Evolutionary conservation across 1,140 invertebrate species (phyloP).

Genomic region (Brachionus calyciflorus): DNA sequence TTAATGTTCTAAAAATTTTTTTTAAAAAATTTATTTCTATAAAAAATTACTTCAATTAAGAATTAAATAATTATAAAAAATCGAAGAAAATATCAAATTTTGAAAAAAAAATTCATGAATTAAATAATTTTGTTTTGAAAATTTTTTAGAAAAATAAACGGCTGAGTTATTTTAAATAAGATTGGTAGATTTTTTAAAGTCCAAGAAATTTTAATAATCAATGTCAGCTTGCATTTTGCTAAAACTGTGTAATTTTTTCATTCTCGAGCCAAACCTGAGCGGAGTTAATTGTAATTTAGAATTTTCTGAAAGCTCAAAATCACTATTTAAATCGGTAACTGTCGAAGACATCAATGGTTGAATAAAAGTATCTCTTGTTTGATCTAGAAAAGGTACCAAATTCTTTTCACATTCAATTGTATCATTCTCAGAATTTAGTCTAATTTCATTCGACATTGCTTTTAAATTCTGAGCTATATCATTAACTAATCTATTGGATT

Average conservation of each 20-base stretch:
- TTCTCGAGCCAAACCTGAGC: background rate
- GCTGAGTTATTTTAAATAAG: too few species aligned
- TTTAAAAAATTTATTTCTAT: too few species aligned
- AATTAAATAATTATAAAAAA: too few species aligned
- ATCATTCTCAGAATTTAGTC: background rate
- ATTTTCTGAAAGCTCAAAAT: background rate
- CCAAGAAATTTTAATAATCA: background rate
- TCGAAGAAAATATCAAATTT: too few species aligned
- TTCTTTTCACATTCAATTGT: background rate
- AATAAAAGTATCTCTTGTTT: background rate
- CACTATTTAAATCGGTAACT: background rate
- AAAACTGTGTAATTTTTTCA: slow-evolving; percentile 21
- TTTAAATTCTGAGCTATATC: background rate
- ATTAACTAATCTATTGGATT: background rate
- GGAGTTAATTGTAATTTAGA: background rate
- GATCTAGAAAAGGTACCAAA: slow-evolving; percentile 1
- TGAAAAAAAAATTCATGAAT: too few species aligned
- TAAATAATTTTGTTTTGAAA: too few species aligned
- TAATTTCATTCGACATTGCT: background rate
- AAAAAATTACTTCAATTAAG: too few species aligned
- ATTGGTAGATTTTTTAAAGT: too few species aligned
- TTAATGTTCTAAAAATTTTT: too few species aligned
- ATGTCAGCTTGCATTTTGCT: background rate
- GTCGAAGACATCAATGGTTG: slow-evolving; percentile 7
- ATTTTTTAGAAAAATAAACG: too few species aligned